Conservation (phyloP, 2,888 invertebrate species). For the Cremastinae sp. region DNA sequence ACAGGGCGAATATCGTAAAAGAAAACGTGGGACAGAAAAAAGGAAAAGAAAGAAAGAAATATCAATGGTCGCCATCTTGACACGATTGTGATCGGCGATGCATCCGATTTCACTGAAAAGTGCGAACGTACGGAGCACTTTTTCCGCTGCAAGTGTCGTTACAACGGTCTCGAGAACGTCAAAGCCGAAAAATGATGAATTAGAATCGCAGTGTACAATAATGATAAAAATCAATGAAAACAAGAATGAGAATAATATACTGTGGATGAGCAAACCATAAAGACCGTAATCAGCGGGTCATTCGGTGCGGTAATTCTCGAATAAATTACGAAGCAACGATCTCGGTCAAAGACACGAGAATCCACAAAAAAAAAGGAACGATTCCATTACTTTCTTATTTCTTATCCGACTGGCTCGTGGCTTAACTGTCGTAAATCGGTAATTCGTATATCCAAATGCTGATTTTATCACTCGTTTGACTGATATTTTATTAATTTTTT, state of each 20-base stretch:
- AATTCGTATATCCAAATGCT: background rate
- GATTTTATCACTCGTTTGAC: background rate
- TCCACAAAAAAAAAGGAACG: background rate
- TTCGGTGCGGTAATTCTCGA: slow-evolving; percentile 54
- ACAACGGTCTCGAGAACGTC: background rate
- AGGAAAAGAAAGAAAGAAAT: slow-evolving; percentile 24
- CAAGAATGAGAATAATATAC: slow-evolving; percentile 24
- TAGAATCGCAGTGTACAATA: background rate
- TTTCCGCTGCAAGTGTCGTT: background rate
- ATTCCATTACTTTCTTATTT: background rate
- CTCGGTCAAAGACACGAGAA: slow-evolving; percentile 52
- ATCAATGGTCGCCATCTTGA: slow-evolving; percentile 21
- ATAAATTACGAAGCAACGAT: slow-evolving; percentile 54
- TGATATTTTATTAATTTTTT: slow-evolving; percentile 1
- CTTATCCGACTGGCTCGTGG: no score
- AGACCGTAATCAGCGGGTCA: slow-evolving; percentile 55
- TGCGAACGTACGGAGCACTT: slow-evolving; percentile 9
- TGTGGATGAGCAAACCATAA: slow-evolving; percentile 54
- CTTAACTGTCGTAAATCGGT: slow-evolving; percentile 2
- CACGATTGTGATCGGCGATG: background rate
- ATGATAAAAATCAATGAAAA: background rate
- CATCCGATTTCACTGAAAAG: slow-evolving; percentile 7
- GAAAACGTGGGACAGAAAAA: slow-evolving; percentile 9
- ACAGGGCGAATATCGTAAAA: slow-evolving; percentile 33
- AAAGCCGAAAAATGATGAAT: background rate